Base-by-base conservation (phyloP, 2,113 vertebrate species). In the Entelurus aequoreus region DNA sequence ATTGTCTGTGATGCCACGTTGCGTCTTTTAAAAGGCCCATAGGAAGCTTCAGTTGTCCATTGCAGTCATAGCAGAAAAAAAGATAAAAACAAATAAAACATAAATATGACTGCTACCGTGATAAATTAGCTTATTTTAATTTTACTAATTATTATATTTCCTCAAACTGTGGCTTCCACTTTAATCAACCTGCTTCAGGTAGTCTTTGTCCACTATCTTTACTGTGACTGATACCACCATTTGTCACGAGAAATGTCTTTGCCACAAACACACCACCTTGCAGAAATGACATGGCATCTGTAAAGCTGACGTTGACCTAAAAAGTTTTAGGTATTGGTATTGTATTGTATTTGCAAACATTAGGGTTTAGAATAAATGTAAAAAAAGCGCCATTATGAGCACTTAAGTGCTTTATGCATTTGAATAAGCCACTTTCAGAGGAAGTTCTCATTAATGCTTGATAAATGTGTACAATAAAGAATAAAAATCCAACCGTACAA, bases 1-100 rank as follows among this genome's bases (percentile, higher is more conserved):
- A 89, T 53, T 0, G 94, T 94, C 80, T 98, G 95, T 36, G 93
- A 95, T 51, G 93, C 91, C 77, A 92, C 90, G 74, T 98, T 93
- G 67, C 92, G 91, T 67, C 86, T 92, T 74, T 87, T 94, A 70
- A 75, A 90, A 61, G 86, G 81, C 68, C 62, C 60, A 84, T 84
- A 82, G 59, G 78, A 60, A 61, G 78, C 76, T 52, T 80, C 56
- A 69, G 79, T 91, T 94, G 70, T 0, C 53, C 16, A 75, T 65
- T 8, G 49, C 40, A 16, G 38, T 63, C 21, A 56, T 21, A 44
- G 35, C 21, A 64, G 5, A 5, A 28, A 52, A 55, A 8, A 48
- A 40, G 1, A 70, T 12, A 28, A 7, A 46, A 8, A 59, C 8
- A 19, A 15, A 50, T 21, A 48, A 19, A 15, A 44, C 28, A 28